A percentile compares a stretch with the other conserved stretches of the same genome.
These are phyloP conservation scores for Eupeodes corollae DNA, from an alignment of 1,140 invertebrate species.

Conservation along the genomic window DNA sequence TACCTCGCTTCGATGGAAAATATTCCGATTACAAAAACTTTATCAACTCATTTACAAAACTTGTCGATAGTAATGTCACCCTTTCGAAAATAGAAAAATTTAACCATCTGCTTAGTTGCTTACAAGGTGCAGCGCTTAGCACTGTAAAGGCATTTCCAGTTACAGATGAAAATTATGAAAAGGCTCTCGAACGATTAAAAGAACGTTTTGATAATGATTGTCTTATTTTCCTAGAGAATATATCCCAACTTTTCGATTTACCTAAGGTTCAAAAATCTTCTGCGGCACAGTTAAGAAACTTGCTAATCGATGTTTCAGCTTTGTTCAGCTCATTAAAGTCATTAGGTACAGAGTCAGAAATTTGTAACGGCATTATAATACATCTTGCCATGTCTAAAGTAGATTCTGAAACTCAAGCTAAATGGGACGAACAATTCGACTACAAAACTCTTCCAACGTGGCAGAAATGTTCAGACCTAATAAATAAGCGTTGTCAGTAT, in stretches of 20 bases:
- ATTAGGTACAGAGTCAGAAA: background rate
- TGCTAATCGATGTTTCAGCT: constrained; percentile 1
- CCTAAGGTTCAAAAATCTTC: background rate
- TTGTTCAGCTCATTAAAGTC: constrained; percentile 1
- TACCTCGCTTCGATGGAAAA: constrained; percentile 5
- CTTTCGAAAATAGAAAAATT: constrained; percentile 4
- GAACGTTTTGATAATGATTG: constrained; percentile 5
- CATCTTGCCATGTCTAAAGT: background rate
- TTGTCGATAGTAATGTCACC: background rate
- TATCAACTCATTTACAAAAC: constrained; percentile 1
- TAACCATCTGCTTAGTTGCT: constrained; percentile 4
- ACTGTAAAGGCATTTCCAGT: constrained; percentile 6
- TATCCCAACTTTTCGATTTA: background rate
- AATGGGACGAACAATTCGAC: constrained; percentile 1
- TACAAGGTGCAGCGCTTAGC: background rate
- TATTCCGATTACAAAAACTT: constrained; percentile 6
- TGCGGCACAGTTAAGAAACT: background rate
- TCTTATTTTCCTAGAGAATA: constrained; percentile 2
- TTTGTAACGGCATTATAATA: constrained; percentile 1
- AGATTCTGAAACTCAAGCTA: background rate
- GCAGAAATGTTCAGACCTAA: background rate
- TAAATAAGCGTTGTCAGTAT: constrained; percentile 1
- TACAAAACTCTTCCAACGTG: background rate
- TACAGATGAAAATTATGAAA: constrained; percentile 4
- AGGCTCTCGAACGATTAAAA: background rate